Base-by-base conservation (phyloP, 2,888 invertebrate species). In the Lasioglossum calceatum region DNA sequence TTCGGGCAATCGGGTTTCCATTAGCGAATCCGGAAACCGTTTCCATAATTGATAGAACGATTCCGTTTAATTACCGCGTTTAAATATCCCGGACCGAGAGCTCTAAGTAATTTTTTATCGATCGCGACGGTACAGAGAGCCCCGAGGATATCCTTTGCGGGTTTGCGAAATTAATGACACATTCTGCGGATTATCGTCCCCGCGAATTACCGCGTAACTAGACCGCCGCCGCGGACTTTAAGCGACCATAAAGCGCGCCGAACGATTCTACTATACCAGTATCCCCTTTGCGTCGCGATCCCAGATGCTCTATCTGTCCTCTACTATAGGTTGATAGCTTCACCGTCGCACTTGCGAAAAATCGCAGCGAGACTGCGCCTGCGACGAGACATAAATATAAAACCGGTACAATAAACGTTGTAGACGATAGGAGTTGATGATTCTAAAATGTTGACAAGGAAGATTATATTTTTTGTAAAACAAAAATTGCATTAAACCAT, bases 41-140 rank as follows among this genome's bases (percentile, higher is more conserved):
- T 70, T 23, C 39, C 23, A 70, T 70, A 39, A 36, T 70, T 70
- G 70, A 70, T 70, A 70, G 70, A 70, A 70, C 70, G 39, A 23
- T 39, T n/a, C 23, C 23, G 39, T 39, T 70, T 36, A 70, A 70
- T 70, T 39, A 3, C 39, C 36, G 10, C 12, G 70, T 39, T 70
- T 36, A 70, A 70, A 39, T 39, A 39, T 39, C 36, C 23, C n/a
- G 23, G 23, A 14, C 12, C 16, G 1, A 27, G 67, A 39, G 67
- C n/a, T 70, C 23, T 4, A n/a, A 67, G 23, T 70, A 23, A 70
- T 70, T 70, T 67, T 70, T 70, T 23, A 73, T 47, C 50, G 19
- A 72, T 32, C 47, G 47, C 27, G 16, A 32, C 67, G 36, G 19
- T 61, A 16, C 8, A 54, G 54, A 23, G 54, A 44, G 14, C 23